These are phyloP conservation scores for Pteria penguin DNA, from an alignment of 2,888 invertebrate species.

Conservation along the genomic window DNA sequence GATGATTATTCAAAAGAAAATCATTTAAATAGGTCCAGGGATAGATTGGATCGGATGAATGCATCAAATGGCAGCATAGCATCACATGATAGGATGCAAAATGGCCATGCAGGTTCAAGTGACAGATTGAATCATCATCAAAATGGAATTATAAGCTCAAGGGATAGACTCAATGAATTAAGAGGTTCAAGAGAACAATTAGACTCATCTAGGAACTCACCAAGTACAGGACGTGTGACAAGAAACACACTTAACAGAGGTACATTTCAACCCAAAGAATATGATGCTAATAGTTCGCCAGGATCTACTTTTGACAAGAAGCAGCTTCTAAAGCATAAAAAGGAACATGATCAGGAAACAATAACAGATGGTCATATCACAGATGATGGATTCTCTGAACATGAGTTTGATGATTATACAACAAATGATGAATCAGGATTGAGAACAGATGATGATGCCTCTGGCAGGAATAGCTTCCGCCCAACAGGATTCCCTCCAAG, in stretches of 20 bases:
- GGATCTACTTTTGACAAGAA: slow-evolving; percentile 24
- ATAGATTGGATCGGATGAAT: slow-evolving; percentile 22
- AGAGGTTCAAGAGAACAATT: slow-evolving; percentile 13
- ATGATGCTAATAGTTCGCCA: slow-evolving; percentile 22
- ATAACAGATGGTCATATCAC: slow-evolving; percentile 34
- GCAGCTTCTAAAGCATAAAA: not conserved
- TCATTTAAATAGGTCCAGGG: slow-evolving; percentile 26
- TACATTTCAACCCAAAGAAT: slow-evolving; percentile 8
- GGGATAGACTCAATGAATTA: slow-evolving; percentile 27
- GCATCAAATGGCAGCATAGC: slow-evolving; percentile 22
- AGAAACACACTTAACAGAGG: slow-evolving; percentile 6
- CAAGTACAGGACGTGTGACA: not conserved
- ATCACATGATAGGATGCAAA: not conserved
- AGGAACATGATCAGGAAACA: slow-evolving; percentile 39
- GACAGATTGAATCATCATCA: slow-evolving; percentile 3
- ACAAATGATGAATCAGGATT: slow-evolving; percentile 52
- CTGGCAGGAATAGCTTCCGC: slow-evolving; percentile 43
- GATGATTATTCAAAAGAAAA: slow-evolving; percentile 10
- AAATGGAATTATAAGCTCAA: slow-evolving; percentile 12
- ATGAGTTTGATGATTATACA: slow-evolving; percentile 57
- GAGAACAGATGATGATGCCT: slow-evolving; percentile 41
- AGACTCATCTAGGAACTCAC: slow-evolving; percentile 21
- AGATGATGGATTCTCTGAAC: slow-evolving; percentile 45
- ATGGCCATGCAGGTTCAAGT: slow-evolving; percentile 20
- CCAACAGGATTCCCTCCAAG: slow-evolving; percentile 54